Evolutionary conservation across 2,797 vertebrate species (phyloP).

Genomic region (Atherinosoma microstoma): DNA sequence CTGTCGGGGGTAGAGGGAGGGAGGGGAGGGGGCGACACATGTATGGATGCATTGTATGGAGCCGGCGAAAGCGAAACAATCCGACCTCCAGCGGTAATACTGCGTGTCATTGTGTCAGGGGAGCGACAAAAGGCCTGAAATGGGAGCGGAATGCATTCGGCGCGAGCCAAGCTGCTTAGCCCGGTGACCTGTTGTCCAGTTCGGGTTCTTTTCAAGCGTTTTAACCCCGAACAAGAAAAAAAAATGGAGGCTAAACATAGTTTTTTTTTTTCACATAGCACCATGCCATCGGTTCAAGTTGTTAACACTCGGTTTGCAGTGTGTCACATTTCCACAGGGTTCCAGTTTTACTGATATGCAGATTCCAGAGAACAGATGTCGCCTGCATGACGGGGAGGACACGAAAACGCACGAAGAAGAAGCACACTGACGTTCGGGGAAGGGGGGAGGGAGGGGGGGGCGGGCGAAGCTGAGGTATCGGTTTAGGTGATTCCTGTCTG

Average conservation of each 20-base stretch:
- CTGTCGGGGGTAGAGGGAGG: neutral
- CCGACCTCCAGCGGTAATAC: constrained; percentile 55
- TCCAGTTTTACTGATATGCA: constrained; percentile 20
- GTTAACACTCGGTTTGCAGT: constrained; percentile 38
- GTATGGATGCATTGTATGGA: constrained; percentile 50
- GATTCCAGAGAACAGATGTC: constrained; percentile 2
- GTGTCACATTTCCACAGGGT: constrained; percentile 55
- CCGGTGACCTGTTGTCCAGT: constrained; percentile 49
- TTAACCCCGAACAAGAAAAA: constrained; percentile 18
- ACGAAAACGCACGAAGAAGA: constrained; percentile 1
- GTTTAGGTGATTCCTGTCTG: constrained; percentile 37
- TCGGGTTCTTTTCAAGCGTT: constrained; percentile 39
- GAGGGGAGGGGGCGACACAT: neutral
- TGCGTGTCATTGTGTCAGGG: constrained; percentile 40
- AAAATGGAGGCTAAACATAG: constrained; percentile 19
- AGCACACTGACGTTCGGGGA: neutral
- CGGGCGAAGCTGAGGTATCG: constrained; percentile 59
- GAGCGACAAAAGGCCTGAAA: constrained; percentile 50
- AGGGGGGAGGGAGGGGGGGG: neutral
- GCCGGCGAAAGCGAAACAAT: constrained; percentile 47
- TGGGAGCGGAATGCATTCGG: constrained; percentile 49
- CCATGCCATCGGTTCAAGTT: constrained; percentile 72
- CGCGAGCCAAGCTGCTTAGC: constrained; percentile 56
- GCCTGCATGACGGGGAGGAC: constrained; percentile 5
- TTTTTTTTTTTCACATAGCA: constrained; percentile 66